Conservation (phyloP, 1,140 invertebrate genomes). For the Lordiphosa mommai region DNA sequence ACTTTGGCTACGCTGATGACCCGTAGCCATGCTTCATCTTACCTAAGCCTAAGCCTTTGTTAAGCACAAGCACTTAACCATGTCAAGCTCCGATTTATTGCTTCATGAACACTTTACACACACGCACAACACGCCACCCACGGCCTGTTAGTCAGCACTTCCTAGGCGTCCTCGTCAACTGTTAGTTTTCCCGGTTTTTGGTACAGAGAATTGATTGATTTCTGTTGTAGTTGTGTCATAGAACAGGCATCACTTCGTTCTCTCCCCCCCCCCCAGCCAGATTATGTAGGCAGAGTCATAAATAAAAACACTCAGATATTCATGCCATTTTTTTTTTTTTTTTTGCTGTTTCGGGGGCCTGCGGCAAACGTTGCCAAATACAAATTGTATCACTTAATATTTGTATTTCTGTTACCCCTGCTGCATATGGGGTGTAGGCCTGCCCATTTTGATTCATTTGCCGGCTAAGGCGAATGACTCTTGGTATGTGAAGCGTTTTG, state of each 20-base stretch:
- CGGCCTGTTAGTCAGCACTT: background rate
- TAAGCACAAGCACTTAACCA: slow-evolving; percentile 45
- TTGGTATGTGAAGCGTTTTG: slow-evolving; percentile 47
- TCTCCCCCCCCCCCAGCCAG: background rate
- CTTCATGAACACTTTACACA: slow-evolving; percentile 20
- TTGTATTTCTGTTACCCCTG: slow-evolving; percentile 18
- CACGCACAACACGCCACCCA: slow-evolving; percentile 31
- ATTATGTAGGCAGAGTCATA: slow-evolving; percentile 65
- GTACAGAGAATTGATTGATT: slow-evolving; percentile 57
- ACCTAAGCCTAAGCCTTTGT: slow-evolving; percentile 23
- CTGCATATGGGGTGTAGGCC: slow-evolving; percentile 30
- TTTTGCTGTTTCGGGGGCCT: slow-evolving; percentile 33
- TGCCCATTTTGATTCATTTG: slow-evolving; percentile 18
- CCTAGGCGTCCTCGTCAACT: background rate
- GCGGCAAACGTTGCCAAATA: slow-evolving; percentile 55
- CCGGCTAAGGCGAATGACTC: slow-evolving; percentile 19
- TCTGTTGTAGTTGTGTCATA: slow-evolving; percentile 54
- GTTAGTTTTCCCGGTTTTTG: slow-evolving; percentile 20
- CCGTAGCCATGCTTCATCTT: too few species aligned
- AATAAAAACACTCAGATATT: slow-evolving; percentile 77
- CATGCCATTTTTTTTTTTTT: slow-evolving; percentile 33
- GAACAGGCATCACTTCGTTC: slow-evolving; percentile 18
- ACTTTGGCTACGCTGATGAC: too few species aligned
- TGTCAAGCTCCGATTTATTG: slow-evolving; percentile 40
- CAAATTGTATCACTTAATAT: slow-evolving; percentile 68